Conservation (phyloP, 2,797 vertebrate genomes). For the Cebuella pygmaea region DNA sequence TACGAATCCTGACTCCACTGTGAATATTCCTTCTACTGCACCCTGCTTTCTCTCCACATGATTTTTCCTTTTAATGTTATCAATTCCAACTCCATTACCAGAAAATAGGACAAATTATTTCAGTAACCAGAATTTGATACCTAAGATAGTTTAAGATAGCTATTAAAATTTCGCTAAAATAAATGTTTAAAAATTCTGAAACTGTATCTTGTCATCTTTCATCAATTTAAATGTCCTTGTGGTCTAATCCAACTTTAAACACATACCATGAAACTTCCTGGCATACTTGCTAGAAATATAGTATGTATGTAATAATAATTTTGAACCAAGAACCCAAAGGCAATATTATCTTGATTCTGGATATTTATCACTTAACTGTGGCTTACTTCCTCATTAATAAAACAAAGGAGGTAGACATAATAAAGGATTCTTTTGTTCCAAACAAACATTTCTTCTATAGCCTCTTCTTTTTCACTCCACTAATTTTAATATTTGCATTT, state of each 20-base stretch:
- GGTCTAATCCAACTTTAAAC: neutral
- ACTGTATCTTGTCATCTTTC: neutral
- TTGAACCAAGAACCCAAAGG: neutral
- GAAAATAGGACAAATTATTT: slow-evolving; percentile 27
- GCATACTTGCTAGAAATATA: neutral
- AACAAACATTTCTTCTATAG: slow-evolving; percentile 29
- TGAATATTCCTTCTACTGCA: neutral
- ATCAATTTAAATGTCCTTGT: slow-evolving; percentile 17
- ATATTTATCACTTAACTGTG: neutral
- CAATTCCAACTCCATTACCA: neutral
- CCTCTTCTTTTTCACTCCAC: neutral
- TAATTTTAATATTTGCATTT: slow-evolving; percentile 38
- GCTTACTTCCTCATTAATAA: slow-evolving; percentile 8
- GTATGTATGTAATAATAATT: neutral
- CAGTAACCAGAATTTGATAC: slow-evolving; percentile 14
- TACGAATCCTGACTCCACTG: neutral
- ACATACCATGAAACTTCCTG: neutral
- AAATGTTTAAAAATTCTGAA: neutral
- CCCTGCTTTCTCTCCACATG: neutral
- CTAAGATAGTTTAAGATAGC: neutral
- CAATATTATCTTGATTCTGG: neutral
- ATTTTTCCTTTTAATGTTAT: slow-evolving; percentile 30
- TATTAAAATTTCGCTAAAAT: slow-evolving; percentile 34
- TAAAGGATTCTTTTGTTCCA: slow-evolving; percentile 30
- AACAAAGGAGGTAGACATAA: slow-evolving; percentile 17